Conservation (phyloP, 2,888 invertebrate genomes). For the Watsonalla binaria region DNA sequence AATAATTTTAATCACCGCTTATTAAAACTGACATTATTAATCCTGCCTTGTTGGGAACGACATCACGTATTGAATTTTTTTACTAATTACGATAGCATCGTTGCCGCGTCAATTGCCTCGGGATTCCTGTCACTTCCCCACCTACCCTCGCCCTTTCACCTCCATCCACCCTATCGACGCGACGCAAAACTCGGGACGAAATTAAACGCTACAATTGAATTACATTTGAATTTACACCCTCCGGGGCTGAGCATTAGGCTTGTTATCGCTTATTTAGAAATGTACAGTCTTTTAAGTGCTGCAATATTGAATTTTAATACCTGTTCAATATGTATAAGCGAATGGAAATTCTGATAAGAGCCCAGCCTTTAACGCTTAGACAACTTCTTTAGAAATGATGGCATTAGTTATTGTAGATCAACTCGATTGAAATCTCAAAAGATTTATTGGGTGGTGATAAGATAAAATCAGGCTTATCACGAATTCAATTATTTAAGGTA, state of each 20-base stretch:
- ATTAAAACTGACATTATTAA: background rate
- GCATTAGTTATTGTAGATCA: background rate
- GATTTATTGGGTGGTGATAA: no score
- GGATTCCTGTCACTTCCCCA: conserved; percentile 50
- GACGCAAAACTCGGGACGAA: conserved; percentile 46
- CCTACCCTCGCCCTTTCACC: conserved; percentile 48
- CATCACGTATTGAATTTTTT: conserved; percentile 36
- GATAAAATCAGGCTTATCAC: no score
- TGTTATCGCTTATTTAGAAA: conserved; percentile 33
- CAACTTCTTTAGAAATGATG: background rate
- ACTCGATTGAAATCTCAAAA: no score
- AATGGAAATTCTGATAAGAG: conserved; percentile 10
- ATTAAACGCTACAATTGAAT: conserved; percentile 63
- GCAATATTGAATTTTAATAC: conserved; percentile 31
- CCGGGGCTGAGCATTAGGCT: conserved; percentile 35
- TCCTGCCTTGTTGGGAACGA: conserved; percentile 9
- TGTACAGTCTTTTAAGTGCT: conserved; percentile 24
- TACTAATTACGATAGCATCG: conserved; percentile 42
- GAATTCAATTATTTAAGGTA: no score
- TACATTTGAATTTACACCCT: conserved; percentile 52
- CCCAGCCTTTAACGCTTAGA: background rate
- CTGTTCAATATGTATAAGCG: conserved; percentile 13
- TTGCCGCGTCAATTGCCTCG: conserved; percentile 48
- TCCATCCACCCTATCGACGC: conserved; percentile 61
- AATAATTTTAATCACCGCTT: no score